Conservation (phyloP, 1,140 invertebrate genomes). For the Atta cephalotes region DNA sequence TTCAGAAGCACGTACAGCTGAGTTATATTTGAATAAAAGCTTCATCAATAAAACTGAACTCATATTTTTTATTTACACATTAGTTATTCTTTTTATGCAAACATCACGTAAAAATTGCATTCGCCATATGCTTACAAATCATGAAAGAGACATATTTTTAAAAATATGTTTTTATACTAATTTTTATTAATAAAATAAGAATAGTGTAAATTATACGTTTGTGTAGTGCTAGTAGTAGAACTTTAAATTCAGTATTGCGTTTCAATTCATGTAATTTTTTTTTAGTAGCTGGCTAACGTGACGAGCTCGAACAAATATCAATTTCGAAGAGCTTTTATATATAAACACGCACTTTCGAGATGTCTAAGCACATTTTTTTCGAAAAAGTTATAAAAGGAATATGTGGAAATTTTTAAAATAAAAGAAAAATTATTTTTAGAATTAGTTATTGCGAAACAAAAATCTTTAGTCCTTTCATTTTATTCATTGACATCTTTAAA, state of each 20-base stretch:
- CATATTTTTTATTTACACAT: background rate
- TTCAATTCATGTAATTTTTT: conserved; percentile 19
- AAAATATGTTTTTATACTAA: background rate
- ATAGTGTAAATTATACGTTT: background rate
- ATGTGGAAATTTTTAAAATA: background rate
- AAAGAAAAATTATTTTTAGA: conserved; percentile 11
- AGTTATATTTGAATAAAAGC: conserved; percentile 24
- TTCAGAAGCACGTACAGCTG: background rate
- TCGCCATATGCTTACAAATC: background rate
- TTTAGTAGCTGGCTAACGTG: background rate
- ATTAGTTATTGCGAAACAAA: background rate
- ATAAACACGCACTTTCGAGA: conserved; percentile 21
- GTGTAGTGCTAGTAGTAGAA: too few species aligned
- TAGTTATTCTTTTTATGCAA: background rate
- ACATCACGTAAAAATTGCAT: background rate
- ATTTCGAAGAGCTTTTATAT: conserved; percentile 8
- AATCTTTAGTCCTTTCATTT: background rate
- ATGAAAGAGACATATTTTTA: background rate
- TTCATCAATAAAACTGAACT: conserved; percentile 9
- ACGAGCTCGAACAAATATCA: conserved; percentile 26
- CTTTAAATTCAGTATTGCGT: background rate
- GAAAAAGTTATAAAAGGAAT: conserved; percentile 2
- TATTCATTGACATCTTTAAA: background rate
- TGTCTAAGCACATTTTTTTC: conserved; percentile 20
- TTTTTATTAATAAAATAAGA: background rate